Evolutionary conservation across 2,888 invertebrate genomes (phyloP).

Genomic region (Meta bourneti): DNA sequence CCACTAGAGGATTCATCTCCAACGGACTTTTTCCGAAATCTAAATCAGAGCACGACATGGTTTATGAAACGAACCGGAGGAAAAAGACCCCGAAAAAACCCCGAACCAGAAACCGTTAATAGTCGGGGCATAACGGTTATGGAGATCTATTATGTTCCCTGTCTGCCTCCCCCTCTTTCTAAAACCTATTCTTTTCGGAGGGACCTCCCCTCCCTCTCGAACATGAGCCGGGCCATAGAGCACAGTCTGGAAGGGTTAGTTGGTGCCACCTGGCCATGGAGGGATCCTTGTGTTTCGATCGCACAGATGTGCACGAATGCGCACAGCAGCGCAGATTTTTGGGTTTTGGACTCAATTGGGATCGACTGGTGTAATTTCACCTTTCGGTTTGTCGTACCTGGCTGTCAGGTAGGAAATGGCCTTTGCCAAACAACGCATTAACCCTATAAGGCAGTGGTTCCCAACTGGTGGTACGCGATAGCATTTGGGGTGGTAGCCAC

Average conservation of each 20-base stretch:
- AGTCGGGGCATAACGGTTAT: slow-evolving; percentile 73
- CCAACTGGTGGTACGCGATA: too few relatives aligned
- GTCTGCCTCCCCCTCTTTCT: slow-evolving; percentile 17
- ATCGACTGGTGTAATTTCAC: background rate
- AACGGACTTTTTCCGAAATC: slow-evolving; percentile 35
- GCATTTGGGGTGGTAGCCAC: too few relatives aligned
- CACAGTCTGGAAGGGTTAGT: slow-evolving; percentile 26
- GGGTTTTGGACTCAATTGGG: background rate
- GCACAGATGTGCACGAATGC: background rate
- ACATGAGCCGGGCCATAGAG: slow-evolving; percentile 8
- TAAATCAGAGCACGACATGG: slow-evolving; percentile 49
- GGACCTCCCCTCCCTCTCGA: background rate
- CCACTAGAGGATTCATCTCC: slow-evolving; percentile 12
- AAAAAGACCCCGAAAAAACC: background rate
- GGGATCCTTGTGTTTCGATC: slow-evolving; percentile 24
- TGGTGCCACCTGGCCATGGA: slow-evolving; percentile 48
- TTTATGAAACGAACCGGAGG: slow-evolving; percentile 8
- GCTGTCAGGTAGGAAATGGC: too few relatives aligned
- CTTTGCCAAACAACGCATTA: too few relatives aligned
- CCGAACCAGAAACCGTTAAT: slow-evolving; percentile 69
- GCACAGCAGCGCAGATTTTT: background rate
- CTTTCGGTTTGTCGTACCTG: background rate
- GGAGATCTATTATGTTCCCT: slow-evolving; percentile 68
- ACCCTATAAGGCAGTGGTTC: too few relatives aligned
- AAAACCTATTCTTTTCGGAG: slow-evolving; percentile 46